Base-by-base conservation (phyloP, 1,140 invertebrate species). In the Rhopalosiphum padi region DNA sequence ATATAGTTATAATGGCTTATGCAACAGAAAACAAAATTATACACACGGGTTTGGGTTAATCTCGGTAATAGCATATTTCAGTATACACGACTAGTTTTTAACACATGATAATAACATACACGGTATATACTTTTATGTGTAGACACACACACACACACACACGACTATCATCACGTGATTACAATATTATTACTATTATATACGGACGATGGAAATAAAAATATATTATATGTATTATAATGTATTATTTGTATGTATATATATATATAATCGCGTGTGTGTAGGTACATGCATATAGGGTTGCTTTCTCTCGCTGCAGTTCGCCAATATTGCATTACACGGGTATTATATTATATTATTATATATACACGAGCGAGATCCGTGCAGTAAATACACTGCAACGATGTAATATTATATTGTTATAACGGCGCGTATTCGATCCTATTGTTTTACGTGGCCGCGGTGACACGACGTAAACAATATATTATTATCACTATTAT, bases 41-140 rank as follows among this genome's bases (percentile, higher is more conserved):
- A 83, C 22, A 83, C 82, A 83, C 35, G 82, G 37, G 82, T 83
- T 83, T 41, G 35, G 37, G 82, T 41, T 41, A 41, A 83, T 41
- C 82, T 83, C 37, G n/a, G 82, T 83, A 41, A 83, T 83, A 83
- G 82, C 7, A 83, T 41, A 83, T 83, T 83, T 23, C 82, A 25
- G 48, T 51, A 83, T 83, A 83, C 60, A 77, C 60, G 60, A 77
- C 60, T 77, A 30, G 60, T 77, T 77, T 77, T 77, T n/a, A 77
- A 77, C 60, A 77, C 60, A 77, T 77, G 60, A n/a, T 77, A 77
- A 77, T 77, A 35, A 77, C 18, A 77, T 21, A 41, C 82, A 9
- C 18, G 8, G n/a, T 83, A 77, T 83, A 77, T n/a, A 77, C 9
- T 35, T 22, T 41, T 37, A 83, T 23, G 41, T 37, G 37, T 21